Percentiles rank a stretch among this genome's conserved stretches.
Conservation (phyloP, 2,113 vertebrate species). For the Suricata suricatta region DNA sequence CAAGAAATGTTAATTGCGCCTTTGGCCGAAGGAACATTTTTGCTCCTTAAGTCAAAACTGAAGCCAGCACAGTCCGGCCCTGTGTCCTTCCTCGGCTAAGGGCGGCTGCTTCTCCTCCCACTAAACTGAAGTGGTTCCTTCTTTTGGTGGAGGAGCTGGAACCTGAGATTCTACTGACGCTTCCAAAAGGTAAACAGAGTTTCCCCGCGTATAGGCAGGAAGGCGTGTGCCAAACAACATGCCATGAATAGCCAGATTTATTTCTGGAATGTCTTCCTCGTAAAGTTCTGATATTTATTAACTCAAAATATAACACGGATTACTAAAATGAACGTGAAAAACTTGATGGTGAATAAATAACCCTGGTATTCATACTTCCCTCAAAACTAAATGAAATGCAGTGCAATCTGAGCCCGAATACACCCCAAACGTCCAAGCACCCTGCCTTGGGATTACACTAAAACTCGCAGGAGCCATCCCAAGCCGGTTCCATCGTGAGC, state of each 20-base stretch:
- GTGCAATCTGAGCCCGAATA: neutral
- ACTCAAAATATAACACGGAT: slow-evolving; percentile 42
- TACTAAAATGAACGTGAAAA: slow-evolving; percentile 35
- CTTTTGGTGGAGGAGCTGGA: slow-evolving; percentile 23
- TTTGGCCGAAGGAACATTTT: neutral
- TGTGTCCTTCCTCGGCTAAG: neutral
- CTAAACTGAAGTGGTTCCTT: neutral
- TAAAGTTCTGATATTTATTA: slow-evolving; percentile 37
- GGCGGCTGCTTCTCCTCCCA: neutral
- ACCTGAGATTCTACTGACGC: slow-evolving; percentile 40
- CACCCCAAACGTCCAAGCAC: neutral
- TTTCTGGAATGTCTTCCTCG: slow-evolving; percentile 45
- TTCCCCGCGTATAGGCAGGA: neutral
- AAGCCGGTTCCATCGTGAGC: neutral
- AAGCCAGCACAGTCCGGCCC: neutral
- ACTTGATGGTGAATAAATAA: neutral
- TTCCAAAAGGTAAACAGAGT: slow-evolving; percentile 53
- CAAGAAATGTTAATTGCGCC: slow-evolving; percentile 1
- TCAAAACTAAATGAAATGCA: neutral
- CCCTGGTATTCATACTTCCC: neutral
- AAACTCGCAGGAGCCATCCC: neutral
- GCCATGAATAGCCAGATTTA: slow-evolving; percentile 50
- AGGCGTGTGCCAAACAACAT: neutral
- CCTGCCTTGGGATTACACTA: neutral
- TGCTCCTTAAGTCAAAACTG: neutral